Conservation (phyloP, 2,888 invertebrate species). For the Osmoderma eremita region DNA sequence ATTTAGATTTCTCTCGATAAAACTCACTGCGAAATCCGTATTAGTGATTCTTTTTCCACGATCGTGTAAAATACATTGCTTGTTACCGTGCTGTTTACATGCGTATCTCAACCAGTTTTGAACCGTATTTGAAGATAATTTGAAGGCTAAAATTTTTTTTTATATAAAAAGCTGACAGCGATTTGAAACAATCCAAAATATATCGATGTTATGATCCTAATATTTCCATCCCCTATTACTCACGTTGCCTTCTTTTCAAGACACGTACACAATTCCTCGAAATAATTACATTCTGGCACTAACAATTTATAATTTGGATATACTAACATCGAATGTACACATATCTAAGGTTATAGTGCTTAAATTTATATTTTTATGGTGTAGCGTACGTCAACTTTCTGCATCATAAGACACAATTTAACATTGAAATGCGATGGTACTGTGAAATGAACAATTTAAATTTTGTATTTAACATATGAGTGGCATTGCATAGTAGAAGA, state of each 20-base stretch:
- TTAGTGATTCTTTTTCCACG: slow-evolving; percentile 6
- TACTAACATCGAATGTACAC: slow-evolving; percentile 31
- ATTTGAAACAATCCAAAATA: too few relatives aligned
- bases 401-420: slow-evolving; percentile 21
- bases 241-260: too few relatives aligned
- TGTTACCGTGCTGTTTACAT: slow-evolving; percentile 7
- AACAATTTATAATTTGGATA: slow-evolving; percentile 24
- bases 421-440: slow-evolving; percentile 9
- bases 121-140: too few relatives aligned
- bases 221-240: too few relatives aligned
- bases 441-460: slow-evolving; percentile 14
- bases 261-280: too few relatives aligned
- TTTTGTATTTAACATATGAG: slow-evolving; percentile 25
- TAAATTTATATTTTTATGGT: not conserved
- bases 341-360: slow-evolving; percentile 18
- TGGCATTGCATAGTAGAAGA: slow-evolving; percentile 19
- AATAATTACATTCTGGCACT: not conserved
- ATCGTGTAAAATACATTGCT: not conserved
- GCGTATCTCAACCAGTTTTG: too few relatives aligned
- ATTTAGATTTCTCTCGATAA: slow-evolving; percentile 27
- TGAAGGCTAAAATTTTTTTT: too few relatives aligned
- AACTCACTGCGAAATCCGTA: not conserved
- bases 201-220: too few relatives aligned
- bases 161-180: too few relatives aligned
- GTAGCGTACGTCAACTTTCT: slow-evolving; percentile 31